Conservation (phyloP, 2,797 vertebrate genomes). For the Clarias platycephalus region DNA sequence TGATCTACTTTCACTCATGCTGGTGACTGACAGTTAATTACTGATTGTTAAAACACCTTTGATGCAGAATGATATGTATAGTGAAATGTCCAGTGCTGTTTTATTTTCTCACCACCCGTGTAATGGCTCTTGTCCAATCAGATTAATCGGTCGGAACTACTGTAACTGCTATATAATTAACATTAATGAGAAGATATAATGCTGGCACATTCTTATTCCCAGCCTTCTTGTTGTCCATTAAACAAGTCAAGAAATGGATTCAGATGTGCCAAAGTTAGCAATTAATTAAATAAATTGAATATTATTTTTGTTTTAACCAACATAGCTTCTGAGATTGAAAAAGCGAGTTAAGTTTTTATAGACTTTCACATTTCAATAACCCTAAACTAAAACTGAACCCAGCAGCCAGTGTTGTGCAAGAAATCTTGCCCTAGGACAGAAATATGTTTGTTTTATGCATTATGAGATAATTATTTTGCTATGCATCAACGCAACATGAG, state of each 20-base stretch:
- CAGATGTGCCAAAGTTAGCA: conserved; percentile 30
- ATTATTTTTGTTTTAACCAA: conserved; percentile 26
- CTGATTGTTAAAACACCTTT: no score
- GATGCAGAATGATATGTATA: no score
- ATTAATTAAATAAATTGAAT: conserved; percentile 25
- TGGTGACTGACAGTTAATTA: no score
- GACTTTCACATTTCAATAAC: conserved; percentile 29
- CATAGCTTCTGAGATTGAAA: background rate
- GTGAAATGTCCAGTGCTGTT: no score
- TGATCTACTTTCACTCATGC: no score
- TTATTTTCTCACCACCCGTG: no score
- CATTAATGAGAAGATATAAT: conserved; percentile 50
- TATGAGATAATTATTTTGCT: conserved; percentile 70
- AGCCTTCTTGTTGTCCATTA: conserved; percentile 25
- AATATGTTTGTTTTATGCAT: conserved; percentile 72
- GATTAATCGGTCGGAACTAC: no score
- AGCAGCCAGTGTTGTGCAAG: conserved; percentile 8
- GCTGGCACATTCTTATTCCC: conserved; percentile 9
- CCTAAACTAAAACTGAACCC: conserved; percentile 1
- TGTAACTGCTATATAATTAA: conserved; percentile 19
- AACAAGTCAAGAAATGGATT: conserved; percentile 33
- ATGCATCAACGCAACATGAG: conserved; percentile 69
- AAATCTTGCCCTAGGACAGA: conserved; percentile 12
- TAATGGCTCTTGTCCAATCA: no score
- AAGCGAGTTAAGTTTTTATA: conserved; percentile 10